phyloP scores from a whole-genome alignment of 2,113 vertebrate species.

The Percopsis transmontana region DNA sequence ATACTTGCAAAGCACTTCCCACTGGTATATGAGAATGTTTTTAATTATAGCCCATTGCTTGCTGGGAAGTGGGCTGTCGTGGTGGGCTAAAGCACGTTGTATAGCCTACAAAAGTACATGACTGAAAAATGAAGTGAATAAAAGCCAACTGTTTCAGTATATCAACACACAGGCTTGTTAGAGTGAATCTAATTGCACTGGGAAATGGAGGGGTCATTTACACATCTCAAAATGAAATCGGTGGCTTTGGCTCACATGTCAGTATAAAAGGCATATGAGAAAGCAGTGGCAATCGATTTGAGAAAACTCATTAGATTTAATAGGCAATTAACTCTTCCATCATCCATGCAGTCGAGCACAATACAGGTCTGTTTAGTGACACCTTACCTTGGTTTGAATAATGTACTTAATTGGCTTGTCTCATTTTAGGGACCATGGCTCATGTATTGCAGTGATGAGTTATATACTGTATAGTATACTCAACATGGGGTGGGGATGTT shows the following conservation, averaged over 20 bases:
- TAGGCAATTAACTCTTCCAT: conserved; percentile 33
- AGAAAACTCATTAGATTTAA: conserved; percentile 17
- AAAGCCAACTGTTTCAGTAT: conserved; percentile 31
- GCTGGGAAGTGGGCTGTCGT: too few relatives aligned
- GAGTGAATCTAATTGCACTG: conserved; percentile 24
- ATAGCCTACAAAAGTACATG: conserved; percentile 14
- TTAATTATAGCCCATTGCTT: conserved; percentile 25
- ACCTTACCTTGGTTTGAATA: conserved; percentile 23
- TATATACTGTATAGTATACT: too few relatives aligned
- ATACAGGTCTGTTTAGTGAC: conserved; percentile 34
- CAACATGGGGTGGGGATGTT: too few relatives aligned
- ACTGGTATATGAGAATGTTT: conserved; percentile 13
- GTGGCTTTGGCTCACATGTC: conserved; percentile 15
- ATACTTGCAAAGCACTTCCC: conserved; percentile 3
- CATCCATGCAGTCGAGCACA: conserved; percentile 17
- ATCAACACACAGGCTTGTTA: conserved; percentile 26
- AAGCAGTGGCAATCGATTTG: conserved; percentile 33
- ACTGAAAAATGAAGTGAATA: conserved; percentile 15
- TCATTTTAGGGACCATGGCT: neutral
- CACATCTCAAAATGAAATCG: conserved; percentile 46
- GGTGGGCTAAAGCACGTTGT: neutral
- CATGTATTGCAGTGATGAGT: too few relatives aligned
- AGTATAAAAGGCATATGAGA: neutral
- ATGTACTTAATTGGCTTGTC: conserved; percentile 26
- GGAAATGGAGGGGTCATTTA: conserved; percentile 39